Evolutionary conservation across 35 echinoderm and acorn worm species (phyloP).

Genomic region (Strongylocentrotus purpuratus): DNA sequence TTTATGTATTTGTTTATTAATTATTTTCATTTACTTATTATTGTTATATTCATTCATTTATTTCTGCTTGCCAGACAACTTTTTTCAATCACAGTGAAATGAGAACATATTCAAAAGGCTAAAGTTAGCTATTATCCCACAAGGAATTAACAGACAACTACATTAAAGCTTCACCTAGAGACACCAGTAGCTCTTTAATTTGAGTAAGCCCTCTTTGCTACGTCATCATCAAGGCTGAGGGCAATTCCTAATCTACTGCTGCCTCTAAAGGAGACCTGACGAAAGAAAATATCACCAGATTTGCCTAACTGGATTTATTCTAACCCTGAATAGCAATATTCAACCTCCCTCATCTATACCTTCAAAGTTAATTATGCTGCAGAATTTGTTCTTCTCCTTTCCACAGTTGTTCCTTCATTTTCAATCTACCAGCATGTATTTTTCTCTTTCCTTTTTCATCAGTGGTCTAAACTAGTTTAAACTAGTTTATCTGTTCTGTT

Average conservation of each 20-base stretch:
- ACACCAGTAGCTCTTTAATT: not conserved
- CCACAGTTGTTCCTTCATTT: not conserved
- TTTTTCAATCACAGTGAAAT: too few species aligned
- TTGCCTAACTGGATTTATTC: slow-evolving; percentile 3
- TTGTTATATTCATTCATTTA: too few species aligned
- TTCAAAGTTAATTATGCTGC: not conserved
- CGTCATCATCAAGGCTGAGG: not conserved
- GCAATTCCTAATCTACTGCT: not conserved
- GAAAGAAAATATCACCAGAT: not conserved
- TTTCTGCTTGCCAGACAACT: too few species aligned
- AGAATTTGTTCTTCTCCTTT: not conserved
- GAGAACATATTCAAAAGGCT: too few species aligned
- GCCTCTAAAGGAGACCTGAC: not conserved
- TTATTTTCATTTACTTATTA: too few species aligned
- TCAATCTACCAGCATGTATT: not conserved
- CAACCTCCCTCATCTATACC: not conserved
- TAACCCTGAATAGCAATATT: not conserved
- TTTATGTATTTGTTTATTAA: too few species aligned
- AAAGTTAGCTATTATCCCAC: too few species aligned
- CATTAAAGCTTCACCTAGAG: not conserved
- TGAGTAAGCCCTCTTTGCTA: not conserved
- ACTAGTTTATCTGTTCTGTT: too few species aligned
- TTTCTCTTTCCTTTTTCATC: not conserved
- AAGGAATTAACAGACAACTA: too few species aligned
- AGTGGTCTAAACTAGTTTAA: not conserved